Base-by-base conservation (phyloP, 2,888 invertebrate genomes). In the Ryuthela nishihirai region DNA sequence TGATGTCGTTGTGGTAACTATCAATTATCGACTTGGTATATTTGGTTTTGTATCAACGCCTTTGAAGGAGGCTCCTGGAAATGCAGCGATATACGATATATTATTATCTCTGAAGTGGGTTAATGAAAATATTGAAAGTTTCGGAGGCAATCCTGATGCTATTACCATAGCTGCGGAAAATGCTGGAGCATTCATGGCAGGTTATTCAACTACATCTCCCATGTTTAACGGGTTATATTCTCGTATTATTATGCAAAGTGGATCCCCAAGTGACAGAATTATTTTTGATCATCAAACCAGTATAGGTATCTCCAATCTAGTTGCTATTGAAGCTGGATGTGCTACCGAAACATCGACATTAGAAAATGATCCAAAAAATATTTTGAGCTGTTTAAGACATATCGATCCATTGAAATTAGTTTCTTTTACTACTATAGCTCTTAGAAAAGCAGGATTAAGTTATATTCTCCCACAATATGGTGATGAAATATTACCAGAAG, bases 71-170 rank as follows among this genome's bases (percentile, higher is more conserved):
- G 53, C 53, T 5, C 53, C 53, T 24, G 53, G 53, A 4, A 53
- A 53, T 34, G 38, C 32, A 58, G 58, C 40, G 24, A n/a, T 58
- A 2, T 38, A 38, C 12, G 58, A 58, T 29, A 32, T 47, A 21
- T n/a, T 52, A 21, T 41, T 42, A 34, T 21, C 58, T n/a, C 23
- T 58, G 15, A 41, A 36, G 18, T 58, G 58, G 58, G 52, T 52
- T 3, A 40, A 42, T 3, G 15, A 21, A 5, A 47, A 58, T 17
- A 58, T 58, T 12, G 21, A 26, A n/a, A 26, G 9, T 2, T 58
- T 58, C 18, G 50, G 58, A 23, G 58, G 58, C 1, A 38, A 52
- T 18, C n/a, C 35, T n/a, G 20, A 36, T 7, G 21, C 12, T 2
- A 29, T 58, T 20, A 58, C 58, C 5, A 15, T 52, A 2, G 40